Evolutionary conservation across 2,113 vertebrate genomes (phyloP), one percentile per base, ranked within the genome.

Genomic region (Promerops cafer): DNA sequence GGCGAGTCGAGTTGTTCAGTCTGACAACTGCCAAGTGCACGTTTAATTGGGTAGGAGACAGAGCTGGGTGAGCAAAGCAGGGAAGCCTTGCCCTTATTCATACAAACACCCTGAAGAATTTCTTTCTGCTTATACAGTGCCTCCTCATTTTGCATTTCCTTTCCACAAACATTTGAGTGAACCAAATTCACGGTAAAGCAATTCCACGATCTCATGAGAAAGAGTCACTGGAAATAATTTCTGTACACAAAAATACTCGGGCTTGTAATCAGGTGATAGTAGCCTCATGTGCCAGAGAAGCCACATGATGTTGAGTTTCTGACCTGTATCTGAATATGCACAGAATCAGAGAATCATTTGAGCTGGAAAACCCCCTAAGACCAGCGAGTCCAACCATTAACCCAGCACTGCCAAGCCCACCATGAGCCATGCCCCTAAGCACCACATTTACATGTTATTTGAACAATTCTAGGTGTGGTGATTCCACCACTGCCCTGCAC

Each of bases 11-110:
- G 89, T 30, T 69, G 57, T 93, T 69, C 39, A 27, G 39, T 35
- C 39, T 80, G 88, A 94, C 33, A 42, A 35, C 85, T 88, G 96
- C 93, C 91, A 97, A 96, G 91, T 45, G 77, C 50, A 89, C 65
- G 52, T 96, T 96, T 89, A 83, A 87, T 89, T 86, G 88, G 60
- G 63, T 5, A 86, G 89, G 70, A 94, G 81, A 90, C 92, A 89
- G 8, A 91, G 66, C 17, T 94, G 83, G 63, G 60, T 74, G 77
- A 76, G 82, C 57, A 83, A 82, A 78, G 76, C 17, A 8, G 47
- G 57, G 28, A 47, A 77, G 59, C 26, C 50, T 49, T 84, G 68
- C 26, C 69, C 49, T 57, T 30, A 50, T 24, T 76, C 80, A 42
- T 45, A 24, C 56, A 64, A 75, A 49, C 2, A 56, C n/a, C 40